Conservation (phyloP, 1,140 invertebrate species). For the Maconellicoccus hirsutus region DNA sequence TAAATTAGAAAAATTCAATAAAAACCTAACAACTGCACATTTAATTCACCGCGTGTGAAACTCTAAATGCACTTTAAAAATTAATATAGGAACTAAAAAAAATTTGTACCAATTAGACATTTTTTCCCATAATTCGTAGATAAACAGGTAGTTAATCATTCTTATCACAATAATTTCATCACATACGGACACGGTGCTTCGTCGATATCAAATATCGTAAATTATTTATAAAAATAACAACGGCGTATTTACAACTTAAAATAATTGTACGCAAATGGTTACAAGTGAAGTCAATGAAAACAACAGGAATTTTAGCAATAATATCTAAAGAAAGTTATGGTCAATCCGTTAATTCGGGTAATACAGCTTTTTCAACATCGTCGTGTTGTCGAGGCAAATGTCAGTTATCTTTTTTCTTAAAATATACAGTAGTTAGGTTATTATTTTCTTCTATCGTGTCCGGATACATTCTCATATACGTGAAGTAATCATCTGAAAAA, state of each 20-base stretch:
- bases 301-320: neutral
- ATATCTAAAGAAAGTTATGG: neutral
- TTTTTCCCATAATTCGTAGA: neutral
- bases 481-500: conserved; percentile 12
- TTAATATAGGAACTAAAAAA: neutral
- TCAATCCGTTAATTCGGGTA: neutral
- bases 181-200: neutral
- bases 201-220: neutral
- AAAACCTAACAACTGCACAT: neutral
- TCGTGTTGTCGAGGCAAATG: neutral
- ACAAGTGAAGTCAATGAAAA: neutral
- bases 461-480: neutral
- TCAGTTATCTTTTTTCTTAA: neutral
- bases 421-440: neutral
- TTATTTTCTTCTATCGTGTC: neutral
- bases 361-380: conserved; percentile 9
- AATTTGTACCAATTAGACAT: neutral
- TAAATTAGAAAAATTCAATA: neutral
- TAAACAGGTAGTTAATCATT: neutral
- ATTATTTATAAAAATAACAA: neutral
- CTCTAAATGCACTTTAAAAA: neutral
- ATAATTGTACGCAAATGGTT: neutral
- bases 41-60: neutral
- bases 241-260: neutral
- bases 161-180: neutral